Evolutionary conservation across 2,888 invertebrate species (phyloP).

Genomic region (Cheilosia vernalis): DNA sequence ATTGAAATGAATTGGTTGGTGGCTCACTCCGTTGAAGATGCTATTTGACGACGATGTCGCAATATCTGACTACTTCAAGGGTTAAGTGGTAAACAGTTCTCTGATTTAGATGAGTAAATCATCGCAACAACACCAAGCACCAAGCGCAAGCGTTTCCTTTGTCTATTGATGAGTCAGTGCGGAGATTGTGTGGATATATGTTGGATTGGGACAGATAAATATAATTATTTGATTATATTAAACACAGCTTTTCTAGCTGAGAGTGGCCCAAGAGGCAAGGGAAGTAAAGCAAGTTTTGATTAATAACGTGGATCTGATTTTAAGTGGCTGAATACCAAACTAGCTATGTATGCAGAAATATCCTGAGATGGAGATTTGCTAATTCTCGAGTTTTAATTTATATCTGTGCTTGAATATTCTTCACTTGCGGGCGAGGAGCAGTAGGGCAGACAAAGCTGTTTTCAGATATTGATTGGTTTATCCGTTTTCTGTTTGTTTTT

Average conservation of each 20-base stretch:
- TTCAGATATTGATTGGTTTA: no score
- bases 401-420: no score
- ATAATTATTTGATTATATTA: background rate
- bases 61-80: slow-evolving; percentile 24
- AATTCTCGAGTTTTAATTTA: no score
- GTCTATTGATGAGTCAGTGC: slow-evolving; percentile 28
- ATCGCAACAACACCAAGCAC: slow-evolving; percentile 27
- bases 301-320: no score
- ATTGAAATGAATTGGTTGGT: slow-evolving; percentile 63
- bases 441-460: no score
- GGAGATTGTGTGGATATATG: background rate
- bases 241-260: background rate
- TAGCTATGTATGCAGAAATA: no score
- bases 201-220: slow-evolving; percentile 4
- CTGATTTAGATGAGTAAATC: slow-evolving; percentile 49
- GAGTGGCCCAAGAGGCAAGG: background rate
- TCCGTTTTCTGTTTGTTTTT: no score
- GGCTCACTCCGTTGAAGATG: slow-evolving; percentile 37
- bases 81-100: slow-evolving; percentile 61
- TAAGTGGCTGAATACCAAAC: no score
- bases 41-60: slow-evolving; percentile 23
- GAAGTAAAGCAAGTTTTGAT: background rate
- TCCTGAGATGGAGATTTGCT: no score
- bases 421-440: no score
- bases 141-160: slow-evolving; percentile 9